Percentiles rank a stretch among this genome's conserved stretches.
Evolutionary conservation across 2,888 invertebrate species (phyloP).

Genomic region (Aphelenchoides bicaudatus): DNA sequence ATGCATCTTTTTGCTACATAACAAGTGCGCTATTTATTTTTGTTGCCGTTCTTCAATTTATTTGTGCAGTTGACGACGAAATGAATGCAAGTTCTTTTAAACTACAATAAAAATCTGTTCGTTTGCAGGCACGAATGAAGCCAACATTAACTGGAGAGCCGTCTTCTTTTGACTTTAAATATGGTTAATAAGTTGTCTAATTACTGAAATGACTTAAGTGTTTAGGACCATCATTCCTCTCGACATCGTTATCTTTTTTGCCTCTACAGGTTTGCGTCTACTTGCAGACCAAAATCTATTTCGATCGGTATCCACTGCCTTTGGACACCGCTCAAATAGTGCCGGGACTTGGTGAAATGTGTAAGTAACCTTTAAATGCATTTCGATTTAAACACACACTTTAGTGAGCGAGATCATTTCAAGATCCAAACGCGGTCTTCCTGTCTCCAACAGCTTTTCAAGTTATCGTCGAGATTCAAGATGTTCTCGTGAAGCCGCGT

Average conservation of each 20-base stretch:
- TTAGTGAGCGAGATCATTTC: constrained; percentile 10
- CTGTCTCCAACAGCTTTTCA: background rate
- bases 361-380: background rate
- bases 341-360: constrained; percentile 19
- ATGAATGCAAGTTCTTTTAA: constrained; percentile 26
- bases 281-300: constrained; percentile 50
- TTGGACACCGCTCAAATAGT: constrained; percentile 25
- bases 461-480: constrained; percentile 14
- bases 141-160: constrained; percentile 57
- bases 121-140: constrained; percentile 50
- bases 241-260: constrained; percentile 52
- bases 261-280: constrained; percentile 50
- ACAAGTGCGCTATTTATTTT: constrained; percentile 39
- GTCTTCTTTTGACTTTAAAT: constrained; percentile 24
- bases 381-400: background rate
- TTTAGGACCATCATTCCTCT: constrained; percentile 51
- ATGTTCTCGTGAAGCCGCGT: constrained; percentile 12
- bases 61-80: constrained; percentile 59
- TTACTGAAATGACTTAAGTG: background rate
- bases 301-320: constrained; percentile 35
- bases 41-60: constrained; percentile 52
- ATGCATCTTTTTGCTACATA: constrained; percentile 54
- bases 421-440: background rate
- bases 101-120: background rate
- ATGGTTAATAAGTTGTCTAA: background rate